These are phyloP conservation scores for Chalcosyrphus nemorum DNA, from an alignment of 2,888 invertebrate genomes.

Conservation along the genomic window DNA sequence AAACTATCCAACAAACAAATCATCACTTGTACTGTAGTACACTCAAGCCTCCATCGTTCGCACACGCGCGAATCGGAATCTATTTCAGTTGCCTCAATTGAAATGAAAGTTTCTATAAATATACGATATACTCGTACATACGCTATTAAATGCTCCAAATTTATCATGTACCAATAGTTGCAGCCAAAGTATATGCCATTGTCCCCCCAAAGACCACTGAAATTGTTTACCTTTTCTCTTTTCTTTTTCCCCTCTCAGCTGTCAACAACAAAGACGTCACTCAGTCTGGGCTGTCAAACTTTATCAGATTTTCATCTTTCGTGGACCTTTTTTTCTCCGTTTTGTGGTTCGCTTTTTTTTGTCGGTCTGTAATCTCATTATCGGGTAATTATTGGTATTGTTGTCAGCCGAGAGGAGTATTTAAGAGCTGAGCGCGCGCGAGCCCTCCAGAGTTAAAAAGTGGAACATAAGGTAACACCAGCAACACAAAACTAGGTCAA, in stretches of 20 bases:
- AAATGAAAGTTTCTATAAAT: conserved; percentile 52
- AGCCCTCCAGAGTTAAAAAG: neutral
- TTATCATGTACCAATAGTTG: neutral
- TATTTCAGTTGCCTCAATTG: neutral
- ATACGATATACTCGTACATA: too few relatives aligned
- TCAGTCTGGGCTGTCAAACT: conserved; percentile 6
- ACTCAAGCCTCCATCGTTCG: neutral
- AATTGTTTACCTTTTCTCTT: conserved; percentile 5
- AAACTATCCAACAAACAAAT: conserved; percentile 7
- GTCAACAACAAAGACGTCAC: neutral
- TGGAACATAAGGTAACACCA: neutral
- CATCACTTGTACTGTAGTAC: neutral
- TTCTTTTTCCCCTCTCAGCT: neutral
- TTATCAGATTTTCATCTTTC: neutral
- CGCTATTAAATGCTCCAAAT: conserved; percentile 36
- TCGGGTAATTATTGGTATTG: conserved; percentile 35
- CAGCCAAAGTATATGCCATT: neutral
- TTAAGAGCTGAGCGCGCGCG: neutral
- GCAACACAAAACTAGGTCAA: conserved; percentile 14
- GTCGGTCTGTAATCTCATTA: conserved; percentile 35
- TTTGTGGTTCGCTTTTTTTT: neutral
- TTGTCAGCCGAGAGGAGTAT: neutral
- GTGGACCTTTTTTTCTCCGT: neutral
- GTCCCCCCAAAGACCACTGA: neutral
- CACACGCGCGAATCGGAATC: conserved; percentile 28